phyloP scores from a whole-genome alignment of 2,797 vertebrate genomes.

The Labeo calbasu region DNA sequence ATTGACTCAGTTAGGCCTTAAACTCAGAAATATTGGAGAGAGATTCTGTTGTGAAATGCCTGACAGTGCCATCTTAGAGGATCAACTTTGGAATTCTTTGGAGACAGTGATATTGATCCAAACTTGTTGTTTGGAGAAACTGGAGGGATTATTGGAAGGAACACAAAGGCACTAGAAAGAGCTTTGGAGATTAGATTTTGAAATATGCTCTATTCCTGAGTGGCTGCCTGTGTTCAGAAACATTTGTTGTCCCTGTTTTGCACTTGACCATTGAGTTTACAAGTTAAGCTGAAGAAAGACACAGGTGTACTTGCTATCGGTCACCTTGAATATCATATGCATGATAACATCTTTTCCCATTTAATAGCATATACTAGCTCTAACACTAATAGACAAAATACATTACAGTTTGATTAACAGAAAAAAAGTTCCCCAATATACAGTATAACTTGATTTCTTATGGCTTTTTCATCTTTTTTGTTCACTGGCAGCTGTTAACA shows the following conservation, averaged over 20 bases:
- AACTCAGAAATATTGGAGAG: conserved; percentile 4
- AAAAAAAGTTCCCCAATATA: background rate
- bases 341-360: background rate
- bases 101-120: conserved; percentile 25
- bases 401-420: background rate
- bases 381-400: background rate
- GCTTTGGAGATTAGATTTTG: conserved; percentile 11
- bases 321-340: background rate
- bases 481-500: no score
- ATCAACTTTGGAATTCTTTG: conserved; percentile 16
- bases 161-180: background rate
- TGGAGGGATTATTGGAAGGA: conserved; percentile 14
- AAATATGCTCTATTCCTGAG: background rate
- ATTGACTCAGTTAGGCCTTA: conserved; percentile 10
- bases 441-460: no score
- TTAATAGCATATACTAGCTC: background rate
- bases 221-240: conserved; percentile 2
- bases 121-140: conserved; percentile 21
- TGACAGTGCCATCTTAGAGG: conserved; percentile 34
- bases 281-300: background rate
- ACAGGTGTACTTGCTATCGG: background rate
- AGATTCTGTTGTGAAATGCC: conserved; percentile 22
- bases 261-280: background rate
- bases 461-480: no score
- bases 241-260: background rate